Base-by-base conservation (phyloP, 2,797 vertebrate species). In the Tympanoctomys barrerae region DNA sequence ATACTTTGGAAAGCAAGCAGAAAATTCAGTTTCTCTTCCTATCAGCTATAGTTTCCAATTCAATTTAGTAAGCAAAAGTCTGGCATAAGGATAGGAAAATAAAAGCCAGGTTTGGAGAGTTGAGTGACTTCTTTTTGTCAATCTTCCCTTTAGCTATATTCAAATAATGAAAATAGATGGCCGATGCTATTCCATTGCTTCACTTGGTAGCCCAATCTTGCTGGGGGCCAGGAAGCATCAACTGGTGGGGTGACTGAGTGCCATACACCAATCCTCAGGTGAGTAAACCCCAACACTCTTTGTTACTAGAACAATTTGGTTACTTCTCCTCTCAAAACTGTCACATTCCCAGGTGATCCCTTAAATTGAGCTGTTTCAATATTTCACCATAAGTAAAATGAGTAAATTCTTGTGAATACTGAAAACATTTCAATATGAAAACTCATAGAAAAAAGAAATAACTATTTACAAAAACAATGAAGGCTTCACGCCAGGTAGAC, bases 381-480 rank as follows among this genome's bases (percentile, higher is more conserved):
- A 64, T 85, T 84, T 86, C 86, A 83, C 24, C 75, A 26, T 92
- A 31, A 75, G 33, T 46, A 79, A 91, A 92, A 70, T 33, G 19
- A 87, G 31, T 0, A 54, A 49, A 84, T 87, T 78, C 39, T 91
- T 80, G n/a, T n/a, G 59, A 87, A 80, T 46, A 57, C 78, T 87
- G 83, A 93, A 96, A 97, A 91, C 2, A 59, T 87, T 96, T 97
- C 96, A 49, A 79, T 75, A 22, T 42, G 36, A 94, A 94, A 89
- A 21, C 68, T 83, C 68, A 89, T 14, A 79, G 64, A 12, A 89
- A 89, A 95, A 94, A 90, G 79, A 71, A 12, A 85, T 7, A 31
- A 68, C 13, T 6, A 89, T 4, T 46, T 88, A 73, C 49, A 94
- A 95, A 95, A 73, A 73, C 82, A 80, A 97, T 96, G 93, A 86